phyloP scores from a whole-genome alignment of 2,113 vertebrate species.

The Chitala chitala region DNA sequence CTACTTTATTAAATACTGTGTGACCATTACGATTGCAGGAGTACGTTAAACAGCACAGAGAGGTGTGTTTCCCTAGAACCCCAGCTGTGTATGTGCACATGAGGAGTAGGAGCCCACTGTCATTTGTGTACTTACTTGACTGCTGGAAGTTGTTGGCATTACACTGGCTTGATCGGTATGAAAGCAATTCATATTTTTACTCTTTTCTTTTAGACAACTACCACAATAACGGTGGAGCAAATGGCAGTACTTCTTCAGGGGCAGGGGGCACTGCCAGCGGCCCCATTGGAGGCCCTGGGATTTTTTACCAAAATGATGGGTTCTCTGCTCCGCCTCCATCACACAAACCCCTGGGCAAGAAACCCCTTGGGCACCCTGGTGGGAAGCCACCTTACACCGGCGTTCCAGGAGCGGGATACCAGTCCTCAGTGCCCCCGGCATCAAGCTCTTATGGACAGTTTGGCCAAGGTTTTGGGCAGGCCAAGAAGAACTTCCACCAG shows the following conservation, averaged over 20 bases:
- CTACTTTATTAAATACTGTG: no score
- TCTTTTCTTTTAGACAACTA: constrained; percentile 71
- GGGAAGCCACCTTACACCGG: constrained; percentile 49
- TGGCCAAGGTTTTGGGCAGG: constrained; percentile 60
- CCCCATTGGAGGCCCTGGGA: constrained; percentile 46
- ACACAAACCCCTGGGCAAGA: constrained; percentile 68
- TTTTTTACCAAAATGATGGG: constrained; percentile 79
- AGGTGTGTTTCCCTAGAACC: no score
- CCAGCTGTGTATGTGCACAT: no score
- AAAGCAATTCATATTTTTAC: constrained; percentile 16
- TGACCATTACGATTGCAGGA: no score
- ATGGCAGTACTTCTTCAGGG: constrained; percentile 53
- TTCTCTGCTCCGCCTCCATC: constrained; percentile 62
- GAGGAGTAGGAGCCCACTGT: no score
- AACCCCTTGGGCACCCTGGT: constrained; percentile 67
- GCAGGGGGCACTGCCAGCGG: constrained; percentile 40
- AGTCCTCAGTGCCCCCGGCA: constrained; percentile 56
- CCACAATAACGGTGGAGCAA: constrained; percentile 86
- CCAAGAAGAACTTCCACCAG: constrained; percentile 72
- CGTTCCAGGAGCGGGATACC: constrained; percentile 46
- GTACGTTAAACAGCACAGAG: no score
- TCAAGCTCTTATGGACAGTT: constrained; percentile 73
- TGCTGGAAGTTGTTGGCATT: not conserved
- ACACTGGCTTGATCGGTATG: not conserved
- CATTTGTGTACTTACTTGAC: no score